phyloP scores from a whole-genome alignment of 2,113 vertebrate species.

The Montifringilla adamsi region DNA sequence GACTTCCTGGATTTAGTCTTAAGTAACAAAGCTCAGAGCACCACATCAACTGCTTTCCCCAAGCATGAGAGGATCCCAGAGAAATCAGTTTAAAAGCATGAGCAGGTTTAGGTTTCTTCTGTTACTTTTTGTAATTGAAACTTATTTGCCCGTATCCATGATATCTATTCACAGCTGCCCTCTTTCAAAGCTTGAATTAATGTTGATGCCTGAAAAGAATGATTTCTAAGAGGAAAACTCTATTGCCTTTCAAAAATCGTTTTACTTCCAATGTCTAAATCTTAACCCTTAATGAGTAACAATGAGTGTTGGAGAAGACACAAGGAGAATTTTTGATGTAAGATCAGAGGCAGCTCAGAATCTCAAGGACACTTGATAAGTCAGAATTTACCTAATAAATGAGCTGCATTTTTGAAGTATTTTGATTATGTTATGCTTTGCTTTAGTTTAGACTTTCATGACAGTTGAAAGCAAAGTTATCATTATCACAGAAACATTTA shows the following conservation, averaged over 20 bases:
- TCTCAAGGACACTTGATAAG: slow-evolving; percentile 33
- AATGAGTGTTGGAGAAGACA: slow-evolving; percentile 37
- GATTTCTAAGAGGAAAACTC: slow-evolving; percentile 14
- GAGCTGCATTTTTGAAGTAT: slow-evolving; percentile 34
- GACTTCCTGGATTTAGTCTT: neutral
- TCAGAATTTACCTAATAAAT: slow-evolving; percentile 64
- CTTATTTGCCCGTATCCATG: neutral
- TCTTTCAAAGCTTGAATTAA: neutral
- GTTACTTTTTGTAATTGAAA: neutral
- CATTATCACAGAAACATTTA: slow-evolving; percentile 43
- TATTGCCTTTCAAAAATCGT: neutral
- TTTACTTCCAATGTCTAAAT: slow-evolving; percentile 45
- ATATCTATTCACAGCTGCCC: neutral
- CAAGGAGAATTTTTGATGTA: slow-evolving; percentile 51
- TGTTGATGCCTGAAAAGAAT: neutral
- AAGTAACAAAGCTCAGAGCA: neutral
- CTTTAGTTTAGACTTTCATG: slow-evolving; percentile 22
- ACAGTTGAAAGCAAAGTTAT: slow-evolving; percentile 39
- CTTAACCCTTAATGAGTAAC: slow-evolving; percentile 45
- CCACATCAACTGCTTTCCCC: neutral
- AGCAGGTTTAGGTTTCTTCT: neutral
- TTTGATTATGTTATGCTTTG: slow-evolving; percentile 7
- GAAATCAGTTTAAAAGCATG: neutral
- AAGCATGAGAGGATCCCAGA: neutral
- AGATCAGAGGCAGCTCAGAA: slow-evolving; percentile 25